A percentile compares a stretch with the other conserved stretches of the same genome.
These are phyloP conservation scores for Clepsis dumicolana DNA, from an alignment of 2,888 invertebrate genomes.

Conservation along the genomic window DNA sequence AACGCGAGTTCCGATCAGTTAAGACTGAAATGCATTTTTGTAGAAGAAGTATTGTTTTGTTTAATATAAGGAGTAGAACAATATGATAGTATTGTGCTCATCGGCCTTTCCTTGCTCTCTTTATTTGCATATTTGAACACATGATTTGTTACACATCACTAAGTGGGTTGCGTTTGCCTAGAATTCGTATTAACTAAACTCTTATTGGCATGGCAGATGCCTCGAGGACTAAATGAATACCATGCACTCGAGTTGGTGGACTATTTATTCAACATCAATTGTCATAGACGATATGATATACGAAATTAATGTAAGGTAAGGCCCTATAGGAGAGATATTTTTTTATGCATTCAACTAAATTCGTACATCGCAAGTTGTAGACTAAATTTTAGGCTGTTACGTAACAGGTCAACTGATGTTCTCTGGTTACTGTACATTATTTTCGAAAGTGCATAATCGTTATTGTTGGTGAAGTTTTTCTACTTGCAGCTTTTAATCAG, in stretches of 20 bases:
- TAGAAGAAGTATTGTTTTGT: constrained; percentile 70
- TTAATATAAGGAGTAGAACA: constrained; percentile 53
- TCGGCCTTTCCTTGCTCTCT: constrained; percentile 80
- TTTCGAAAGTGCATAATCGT: constrained; percentile 80
- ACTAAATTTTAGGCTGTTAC: constrained; percentile 63
- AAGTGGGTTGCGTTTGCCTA: constrained; percentile 67
- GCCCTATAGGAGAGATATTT: constrained; percentile 85
- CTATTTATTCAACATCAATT: constrained; percentile 74
- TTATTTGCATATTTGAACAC: constrained; percentile 71
- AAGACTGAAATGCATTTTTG: constrained; percentile 80
- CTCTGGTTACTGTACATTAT: constrained; percentile 64
- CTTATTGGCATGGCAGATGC: constrained; percentile 55
- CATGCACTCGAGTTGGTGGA: constrained; percentile 68
- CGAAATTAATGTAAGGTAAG: constrained; percentile 84
- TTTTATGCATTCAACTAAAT: constrained; percentile 82
- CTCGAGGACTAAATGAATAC: constrained; percentile 61
- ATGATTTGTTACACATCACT: constrained; percentile 70
- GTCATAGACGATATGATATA: constrained; percentile 84
- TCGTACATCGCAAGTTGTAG: constrained; percentile 73
- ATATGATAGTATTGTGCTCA: constrained; percentile 51
- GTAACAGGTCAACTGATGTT: constrained; percentile 52
- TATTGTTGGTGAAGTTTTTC: constrained; percentile 81
- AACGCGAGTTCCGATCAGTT: constrained; percentile 59
- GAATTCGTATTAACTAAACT: constrained; percentile 51
- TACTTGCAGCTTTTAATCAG: constrained; percentile 82